Percentiles rank a stretch among this genome's conserved stretches.
Conservation (phyloP, 2,888 invertebrate genomes). For the Oscheius sp. region DNA sequence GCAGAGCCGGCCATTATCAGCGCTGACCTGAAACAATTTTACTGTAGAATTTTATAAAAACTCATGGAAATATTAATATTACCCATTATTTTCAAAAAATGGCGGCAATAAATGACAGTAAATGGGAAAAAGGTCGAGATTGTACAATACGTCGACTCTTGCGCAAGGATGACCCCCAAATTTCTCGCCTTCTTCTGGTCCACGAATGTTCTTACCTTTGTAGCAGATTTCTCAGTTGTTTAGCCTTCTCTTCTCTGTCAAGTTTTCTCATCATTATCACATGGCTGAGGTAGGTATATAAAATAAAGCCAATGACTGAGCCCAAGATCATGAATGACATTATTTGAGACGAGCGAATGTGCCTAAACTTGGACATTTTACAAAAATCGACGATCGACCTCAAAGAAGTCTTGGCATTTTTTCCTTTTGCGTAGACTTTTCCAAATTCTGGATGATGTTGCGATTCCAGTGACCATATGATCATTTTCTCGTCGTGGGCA, state of each 20-base stretch:
- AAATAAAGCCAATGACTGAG: slow-evolving; percentile 61
- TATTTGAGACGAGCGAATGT: slow-evolving; percentile 50
- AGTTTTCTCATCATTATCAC: slow-evolving; percentile 54
- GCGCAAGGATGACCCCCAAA: slow-evolving; percentile 84
- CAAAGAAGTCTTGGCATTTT: slow-evolving; percentile 1
- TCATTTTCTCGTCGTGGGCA: slow-evolving; percentile 53
- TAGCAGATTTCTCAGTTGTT: slow-evolving; percentile 47
- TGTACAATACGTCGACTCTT: no score
- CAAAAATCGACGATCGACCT: neutral
- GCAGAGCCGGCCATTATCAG: slow-evolving; percentile 59
- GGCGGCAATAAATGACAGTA: no score
- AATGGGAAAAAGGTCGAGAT: no score
- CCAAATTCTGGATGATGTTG: slow-evolving; percentile 57
- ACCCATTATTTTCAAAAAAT: no score
- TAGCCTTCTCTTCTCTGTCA: slow-evolving; percentile 44
- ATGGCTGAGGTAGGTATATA: slow-evolving; percentile 62
- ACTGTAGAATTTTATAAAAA: neutral
- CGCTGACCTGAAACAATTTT: slow-evolving; percentile 49
- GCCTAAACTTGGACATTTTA: neutral
- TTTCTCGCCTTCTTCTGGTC: slow-evolving; percentile 68
- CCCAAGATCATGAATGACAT: slow-evolving; percentile 63
- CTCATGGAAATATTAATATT: no score
- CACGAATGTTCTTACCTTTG: slow-evolving; percentile 39
- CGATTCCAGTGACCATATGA: slow-evolving; percentile 59
- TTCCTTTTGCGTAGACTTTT: slow-evolving; percentile 34